These are phyloP conservation scores for Popillia japonica DNA, from an alignment of 1,140 invertebrate genomes.

Conservation along the genomic window DNA sequence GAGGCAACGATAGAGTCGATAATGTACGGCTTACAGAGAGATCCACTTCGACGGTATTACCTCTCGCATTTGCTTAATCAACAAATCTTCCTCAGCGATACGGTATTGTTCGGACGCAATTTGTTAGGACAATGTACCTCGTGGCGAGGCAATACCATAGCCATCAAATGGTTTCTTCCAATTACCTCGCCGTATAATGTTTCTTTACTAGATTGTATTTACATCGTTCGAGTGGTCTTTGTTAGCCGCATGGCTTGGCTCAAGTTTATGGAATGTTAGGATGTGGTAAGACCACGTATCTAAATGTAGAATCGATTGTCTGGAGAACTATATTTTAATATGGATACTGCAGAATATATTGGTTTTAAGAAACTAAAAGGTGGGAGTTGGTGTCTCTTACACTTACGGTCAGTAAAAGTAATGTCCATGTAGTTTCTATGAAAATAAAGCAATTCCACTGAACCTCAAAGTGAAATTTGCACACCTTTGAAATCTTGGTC, in stretches of 20 bases:
- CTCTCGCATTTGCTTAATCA: slow-evolving; percentile 8
- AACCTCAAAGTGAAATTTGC: no score
- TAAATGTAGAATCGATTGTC: no score
- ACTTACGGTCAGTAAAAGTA: no score
- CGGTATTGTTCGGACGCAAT: slow-evolving; percentile 21
- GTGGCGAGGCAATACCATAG: no score
- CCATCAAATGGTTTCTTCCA: not conserved
- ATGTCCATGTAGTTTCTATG: no score
- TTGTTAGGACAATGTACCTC: not conserved
- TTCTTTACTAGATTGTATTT: not conserved
- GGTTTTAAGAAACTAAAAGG: no score
- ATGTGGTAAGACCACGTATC: no score
- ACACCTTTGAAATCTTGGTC: no score
- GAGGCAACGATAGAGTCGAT: not conserved
- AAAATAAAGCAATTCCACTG: no score
- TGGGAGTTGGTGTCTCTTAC: no score
- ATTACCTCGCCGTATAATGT: not conserved
- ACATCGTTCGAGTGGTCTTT: not conserved
- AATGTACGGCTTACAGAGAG: not conserved
- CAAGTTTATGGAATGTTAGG: not conserved
- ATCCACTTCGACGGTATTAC: slow-evolving; percentile 10
- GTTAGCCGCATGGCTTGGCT: not conserved
- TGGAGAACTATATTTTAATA: no score
- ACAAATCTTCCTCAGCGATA: not conserved
- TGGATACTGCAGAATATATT: no score